These are phyloP conservation scores for Lophius piscatorius DNA, from an alignment of 2,113 vertebrate species.

Conservation along the genomic window DNA sequence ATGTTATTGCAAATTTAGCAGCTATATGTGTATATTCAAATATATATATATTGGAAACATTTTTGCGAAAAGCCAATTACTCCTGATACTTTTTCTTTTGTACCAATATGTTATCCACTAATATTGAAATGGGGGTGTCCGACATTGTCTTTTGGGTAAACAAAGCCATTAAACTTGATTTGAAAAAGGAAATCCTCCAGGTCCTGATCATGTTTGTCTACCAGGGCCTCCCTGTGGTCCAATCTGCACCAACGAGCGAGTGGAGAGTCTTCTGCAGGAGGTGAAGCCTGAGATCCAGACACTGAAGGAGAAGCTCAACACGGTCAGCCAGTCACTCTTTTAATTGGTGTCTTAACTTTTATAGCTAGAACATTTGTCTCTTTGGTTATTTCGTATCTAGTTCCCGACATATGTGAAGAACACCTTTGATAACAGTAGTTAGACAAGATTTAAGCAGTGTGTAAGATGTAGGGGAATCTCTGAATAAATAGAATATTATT, in stretches of 20 bases:
- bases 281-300: constrained; percentile 87
- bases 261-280: constrained; percentile 81
- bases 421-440: background rate
- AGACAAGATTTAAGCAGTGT: too few species aligned
- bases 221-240: constrained; percentile 88
- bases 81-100: too few species aligned
- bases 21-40: too few species aligned
- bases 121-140: too few species aligned
- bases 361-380: background rate
- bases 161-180: background rate
- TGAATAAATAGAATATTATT: too few species aligned
- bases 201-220: background rate
- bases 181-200: background rate
- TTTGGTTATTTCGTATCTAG: background rate
- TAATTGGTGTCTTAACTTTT: background rate
- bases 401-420: background rate
- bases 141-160: background rate
- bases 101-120: background rate
- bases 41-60: too few species aligned
- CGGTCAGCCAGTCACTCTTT: constrained; percentile 69
- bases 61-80: background rate
- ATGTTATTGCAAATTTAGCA: too few species aligned
- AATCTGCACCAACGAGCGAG: constrained; percentile 83
- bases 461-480: too few species aligned
- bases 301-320: constrained; percentile 88